These are phyloP conservation scores for Pygoscelis adeliae DNA, from an alignment of 2,113 vertebrate species.

Conservation along the genomic window DNA sequence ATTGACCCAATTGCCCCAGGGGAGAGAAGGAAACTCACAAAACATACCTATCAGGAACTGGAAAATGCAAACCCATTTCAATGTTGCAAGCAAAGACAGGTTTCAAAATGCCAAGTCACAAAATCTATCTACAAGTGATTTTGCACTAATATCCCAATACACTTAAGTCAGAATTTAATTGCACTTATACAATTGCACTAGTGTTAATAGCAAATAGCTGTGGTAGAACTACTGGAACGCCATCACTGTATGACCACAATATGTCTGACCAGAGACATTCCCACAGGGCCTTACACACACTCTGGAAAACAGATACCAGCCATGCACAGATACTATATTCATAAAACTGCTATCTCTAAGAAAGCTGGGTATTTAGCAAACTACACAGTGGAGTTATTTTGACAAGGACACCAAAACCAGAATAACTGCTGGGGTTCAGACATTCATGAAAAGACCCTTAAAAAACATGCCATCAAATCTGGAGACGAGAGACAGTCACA, in stretches of 20 bases:
- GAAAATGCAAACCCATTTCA: neutral
- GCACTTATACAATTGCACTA: neutral
- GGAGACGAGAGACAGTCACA: neutral
- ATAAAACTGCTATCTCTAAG: neutral
- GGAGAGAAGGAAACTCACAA: neutral
- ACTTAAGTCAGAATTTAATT: neutral
- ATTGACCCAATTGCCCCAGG: accelerated
- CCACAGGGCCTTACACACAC: accelerated
- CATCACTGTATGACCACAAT: too few relatives aligned
- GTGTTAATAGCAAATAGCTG: neutral
- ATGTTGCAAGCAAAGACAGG: neutral
- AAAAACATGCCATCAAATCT: neutral
- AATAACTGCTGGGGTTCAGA: neutral
- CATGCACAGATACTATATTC: neutral
- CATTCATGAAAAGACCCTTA: neutral
- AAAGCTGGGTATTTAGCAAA: neutral
- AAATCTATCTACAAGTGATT: neutral
- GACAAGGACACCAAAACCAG: neutral
- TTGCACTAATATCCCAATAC: neutral
- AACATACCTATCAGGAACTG: neutral
- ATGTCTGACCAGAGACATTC: neutral
- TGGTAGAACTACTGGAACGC: neutral
- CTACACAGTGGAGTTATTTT: neutral
- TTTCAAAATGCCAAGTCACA: neutral
- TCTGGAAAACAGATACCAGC: neutral